Base-by-base conservation (phyloP, 2,113 vertebrate species). In the Camelus dromedarius region DNA sequence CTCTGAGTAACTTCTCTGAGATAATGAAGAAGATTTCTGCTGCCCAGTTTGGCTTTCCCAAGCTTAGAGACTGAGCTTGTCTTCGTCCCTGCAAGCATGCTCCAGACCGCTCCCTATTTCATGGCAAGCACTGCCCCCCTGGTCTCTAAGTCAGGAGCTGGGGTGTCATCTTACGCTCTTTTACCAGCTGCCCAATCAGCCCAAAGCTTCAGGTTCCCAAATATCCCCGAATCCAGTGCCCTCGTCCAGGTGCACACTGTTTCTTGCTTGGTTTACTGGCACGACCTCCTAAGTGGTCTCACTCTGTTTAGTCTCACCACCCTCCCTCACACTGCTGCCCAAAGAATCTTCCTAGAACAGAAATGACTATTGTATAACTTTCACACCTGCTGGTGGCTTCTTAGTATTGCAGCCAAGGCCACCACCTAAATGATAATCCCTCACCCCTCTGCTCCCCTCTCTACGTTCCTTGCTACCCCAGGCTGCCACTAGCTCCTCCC, bases 1-100 rank as follows among this genome's bases (percentile, higher is more conserved):
- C 86, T 86, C 11, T 58, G 96, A 75, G 50, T 91, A 90, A 73
- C 69, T 73, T 48, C 81, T 35, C 69, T 58, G 94, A 88, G 86
- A 86, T 35, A 77, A 54, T 66, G 73, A 76, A 82, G 89, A 85
- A 26, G 60, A 64, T 91, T 64, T 62, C 89, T 64, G 42, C 54
- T 16, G 67, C 81, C 3, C 38, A 1, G 48, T 62, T 16, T 30
- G 86, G 38, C 70, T 70, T 88, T 38, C 35, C 81, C 8, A 46
- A 22, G 58, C 46, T 66, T 26, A 0, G 1, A 67, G n/a, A 8
- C 28, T 38, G 8, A 38, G 52, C 8, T 35, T 20, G 13, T 20
- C 72, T 28, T 88, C 2, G 0, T 11, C 38, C 30, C 50, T 6
- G 15, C 4, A 35, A n/a, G 38, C 8, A 2, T 1, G 20, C 18